These are phyloP conservation scores for Muricea muricata DNA, from an alignment of 92 coral and sea anemone species.

Conservation along the genomic window DNA sequence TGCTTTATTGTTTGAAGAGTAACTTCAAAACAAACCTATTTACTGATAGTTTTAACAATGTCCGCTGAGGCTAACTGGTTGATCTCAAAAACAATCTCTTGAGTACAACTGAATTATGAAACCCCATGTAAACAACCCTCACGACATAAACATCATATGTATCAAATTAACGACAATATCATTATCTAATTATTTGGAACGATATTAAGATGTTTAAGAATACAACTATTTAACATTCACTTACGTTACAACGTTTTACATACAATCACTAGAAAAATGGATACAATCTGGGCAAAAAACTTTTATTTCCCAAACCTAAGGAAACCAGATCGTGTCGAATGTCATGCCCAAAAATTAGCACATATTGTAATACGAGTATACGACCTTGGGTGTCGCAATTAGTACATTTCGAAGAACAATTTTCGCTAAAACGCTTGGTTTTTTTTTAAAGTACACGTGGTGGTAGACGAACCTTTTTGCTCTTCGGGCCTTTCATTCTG, in stretches of 20 bases:
- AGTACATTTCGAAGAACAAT: neutral
- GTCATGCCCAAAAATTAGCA: constrained; percentile 21
- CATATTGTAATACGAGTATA: constrained; percentile 6
- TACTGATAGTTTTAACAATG: too few relatives aligned
- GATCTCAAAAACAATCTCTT: neutral
- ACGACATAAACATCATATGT: neutral
- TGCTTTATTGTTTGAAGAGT: too few relatives aligned
- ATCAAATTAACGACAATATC: neutral
- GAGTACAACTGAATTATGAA: neutral
- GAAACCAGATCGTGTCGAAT: neutral
- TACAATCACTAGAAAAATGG: neutral
- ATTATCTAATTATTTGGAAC: neutral
- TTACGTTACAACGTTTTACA: neutral
- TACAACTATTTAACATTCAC: neutral
- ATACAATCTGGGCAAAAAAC: neutral
- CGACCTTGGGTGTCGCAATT: constrained; percentile 10
- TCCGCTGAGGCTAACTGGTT: neutral
- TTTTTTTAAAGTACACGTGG: neutral
- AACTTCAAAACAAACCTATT: too few relatives aligned
- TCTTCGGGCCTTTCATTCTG: constrained; percentile 9
- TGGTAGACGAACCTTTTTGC: neutral
- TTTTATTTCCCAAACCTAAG: neutral
- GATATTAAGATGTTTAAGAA: too few relatives aligned
- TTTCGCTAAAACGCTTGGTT: neutral
- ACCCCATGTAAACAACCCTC: too few relatives aligned